phyloP scores from a whole-genome alignment of 1,140 invertebrate genomes.

The Grapholita molesta region DNA sequence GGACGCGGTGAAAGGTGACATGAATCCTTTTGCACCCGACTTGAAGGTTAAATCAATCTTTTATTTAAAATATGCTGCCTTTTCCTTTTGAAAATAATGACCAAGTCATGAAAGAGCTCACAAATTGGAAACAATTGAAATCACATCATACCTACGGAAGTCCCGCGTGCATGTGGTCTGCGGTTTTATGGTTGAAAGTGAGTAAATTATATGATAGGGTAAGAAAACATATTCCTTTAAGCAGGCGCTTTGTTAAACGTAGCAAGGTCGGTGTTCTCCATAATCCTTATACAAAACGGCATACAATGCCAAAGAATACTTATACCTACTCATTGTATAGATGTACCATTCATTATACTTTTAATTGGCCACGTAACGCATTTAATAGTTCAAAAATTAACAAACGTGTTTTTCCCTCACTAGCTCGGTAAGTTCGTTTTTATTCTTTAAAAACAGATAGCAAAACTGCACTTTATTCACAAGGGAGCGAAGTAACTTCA shows the following conservation, averaged over 20 bases:
- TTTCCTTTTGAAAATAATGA: neutral
- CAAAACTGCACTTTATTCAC: too few relatives aligned
- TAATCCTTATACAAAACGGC: neutral
- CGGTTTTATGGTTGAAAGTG: neutral
- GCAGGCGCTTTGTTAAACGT: neutral
- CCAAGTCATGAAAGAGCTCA: neutral
- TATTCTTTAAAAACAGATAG: too few relatives aligned
- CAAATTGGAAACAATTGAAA: neutral
- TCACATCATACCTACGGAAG: conserved; percentile 2
- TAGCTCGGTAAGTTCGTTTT: too few relatives aligned
- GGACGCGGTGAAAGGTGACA: neutral
- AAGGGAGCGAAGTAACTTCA: too few relatives aligned
- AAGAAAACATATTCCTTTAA: neutral
- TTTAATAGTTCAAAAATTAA: too few relatives aligned
- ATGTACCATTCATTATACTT: too few relatives aligned
- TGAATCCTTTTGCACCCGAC: neutral
- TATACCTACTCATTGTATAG: too few relatives aligned
- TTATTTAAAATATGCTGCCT: neutral
- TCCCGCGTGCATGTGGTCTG: neutral
- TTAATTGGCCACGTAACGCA: too few relatives aligned
- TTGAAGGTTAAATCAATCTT: neutral
- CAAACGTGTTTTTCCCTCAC: too few relatives aligned
- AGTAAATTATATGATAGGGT: conserved; percentile 4
- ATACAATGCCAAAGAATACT: neutral
- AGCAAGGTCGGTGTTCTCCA: neutral